Percentiles rank a stretch among this genome's conserved stretches.
Conservation (phyloP, 1,140 invertebrate species). For the Diprion similis region DNA sequence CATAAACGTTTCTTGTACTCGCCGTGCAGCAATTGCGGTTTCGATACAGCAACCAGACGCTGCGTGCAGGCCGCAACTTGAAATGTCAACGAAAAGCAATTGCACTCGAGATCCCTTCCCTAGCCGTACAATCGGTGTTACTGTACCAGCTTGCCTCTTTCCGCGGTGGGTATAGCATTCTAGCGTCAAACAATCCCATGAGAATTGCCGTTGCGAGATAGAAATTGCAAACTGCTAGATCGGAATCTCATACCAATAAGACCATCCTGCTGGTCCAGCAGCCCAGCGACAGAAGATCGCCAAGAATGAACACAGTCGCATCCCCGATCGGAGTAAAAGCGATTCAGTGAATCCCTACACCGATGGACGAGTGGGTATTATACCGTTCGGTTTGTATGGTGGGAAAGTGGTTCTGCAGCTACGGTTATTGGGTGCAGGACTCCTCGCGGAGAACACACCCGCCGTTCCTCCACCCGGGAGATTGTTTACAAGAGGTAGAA, state of each 20-base stretch:
- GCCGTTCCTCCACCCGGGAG: neutral
- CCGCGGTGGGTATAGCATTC: neutral
- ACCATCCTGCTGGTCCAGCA: neutral
- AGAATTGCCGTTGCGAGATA: slow-evolving; percentile 1
- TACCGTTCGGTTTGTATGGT: neutral
- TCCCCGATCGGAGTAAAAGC: neutral
- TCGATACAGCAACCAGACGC: too few species aligned
- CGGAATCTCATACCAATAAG: slow-evolving; percentile 7
- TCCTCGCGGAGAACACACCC: neutral
- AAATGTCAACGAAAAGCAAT: too few species aligned
- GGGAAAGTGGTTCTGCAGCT: neutral
- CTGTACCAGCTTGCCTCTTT: neutral
- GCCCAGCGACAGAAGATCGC: neutral
- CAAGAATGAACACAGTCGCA: neutral
- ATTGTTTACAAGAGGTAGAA: slow-evolving; percentile 1
- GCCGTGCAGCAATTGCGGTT: too few species aligned
- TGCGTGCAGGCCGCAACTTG: too few species aligned
- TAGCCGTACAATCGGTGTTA: too few species aligned
- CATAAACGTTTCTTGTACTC: too few species aligned
- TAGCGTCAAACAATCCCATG: neutral
- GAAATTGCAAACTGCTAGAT: slow-evolving; percentile 1
- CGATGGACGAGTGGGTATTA: too few species aligned
- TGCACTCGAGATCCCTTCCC: too few species aligned
- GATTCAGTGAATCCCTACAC: neutral
- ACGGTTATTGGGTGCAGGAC: neutral